Conservation (phyloP, 2,797 vertebrate genomes). For the Aulostomus chinensis region DNA sequence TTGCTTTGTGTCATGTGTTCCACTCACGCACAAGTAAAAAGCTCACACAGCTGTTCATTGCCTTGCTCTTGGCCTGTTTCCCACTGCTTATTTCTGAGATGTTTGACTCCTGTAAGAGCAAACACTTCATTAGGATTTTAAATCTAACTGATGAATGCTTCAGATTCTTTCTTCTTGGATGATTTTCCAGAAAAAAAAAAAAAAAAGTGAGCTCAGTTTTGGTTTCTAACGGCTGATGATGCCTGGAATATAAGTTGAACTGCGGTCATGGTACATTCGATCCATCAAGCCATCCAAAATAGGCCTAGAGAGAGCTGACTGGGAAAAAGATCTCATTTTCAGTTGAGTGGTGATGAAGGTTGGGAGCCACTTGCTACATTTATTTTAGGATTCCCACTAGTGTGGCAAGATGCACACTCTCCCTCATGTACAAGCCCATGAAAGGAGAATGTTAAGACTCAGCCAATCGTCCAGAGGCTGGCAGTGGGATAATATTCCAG, state of each 20-base stretch:
- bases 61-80: slow-evolving; percentile 57
- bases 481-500: slow-evolving; percentile 83
- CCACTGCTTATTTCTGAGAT: slow-evolving; percentile 51
- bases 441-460: slow-evolving; percentile 82
- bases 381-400: slow-evolving; percentile 86
- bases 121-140: slow-evolving; percentile 53
- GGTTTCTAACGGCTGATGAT: slow-evolving; percentile 31
- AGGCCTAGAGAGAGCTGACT: slow-evolving; percentile 78
- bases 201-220: slow-evolving; percentile 8
- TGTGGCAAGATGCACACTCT: slow-evolving; percentile 78
- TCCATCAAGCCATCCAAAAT: slow-evolving; percentile 75
- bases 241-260: slow-evolving; percentile 62
- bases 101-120: slow-evolving; percentile 41
- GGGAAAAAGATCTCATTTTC: slow-evolving; percentile 80
- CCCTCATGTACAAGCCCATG: slow-evolving; percentile 78
- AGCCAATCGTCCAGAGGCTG: slow-evolving; percentile 74
- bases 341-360: slow-evolving; percentile 78
- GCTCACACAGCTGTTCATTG: slow-evolving; percentile 63
- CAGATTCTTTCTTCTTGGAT: slow-evolving; percentile 18
- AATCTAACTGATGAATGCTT: slow-evolving; percentile 36
- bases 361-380: slow-evolving; percentile 81
- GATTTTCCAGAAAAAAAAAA: background rate
- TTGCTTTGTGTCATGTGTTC: slow-evolving; percentile 79
- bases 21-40: slow-evolving; percentile 61
- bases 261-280: slow-evolving; percentile 71